Conservation (phyloP, 1,140 invertebrate species). For the Drosophila tropicalis region DNA sequence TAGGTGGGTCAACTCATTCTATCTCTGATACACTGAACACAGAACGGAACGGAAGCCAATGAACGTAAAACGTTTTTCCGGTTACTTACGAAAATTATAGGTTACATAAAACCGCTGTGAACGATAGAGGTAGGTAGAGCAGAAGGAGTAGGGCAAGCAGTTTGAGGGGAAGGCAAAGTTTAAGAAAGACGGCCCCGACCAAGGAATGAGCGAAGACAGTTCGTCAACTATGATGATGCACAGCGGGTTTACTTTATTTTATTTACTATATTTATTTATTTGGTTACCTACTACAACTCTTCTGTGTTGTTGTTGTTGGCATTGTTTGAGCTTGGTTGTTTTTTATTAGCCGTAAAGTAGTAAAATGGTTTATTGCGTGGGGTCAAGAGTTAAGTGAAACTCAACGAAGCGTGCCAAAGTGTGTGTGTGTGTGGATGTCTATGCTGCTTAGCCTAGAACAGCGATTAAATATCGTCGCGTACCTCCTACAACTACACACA, state of each 20-base stretch:
- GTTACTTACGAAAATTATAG: constrained; percentile 73
- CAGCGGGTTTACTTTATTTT: constrained; percentile 38
- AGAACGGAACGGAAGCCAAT: constrained; percentile 47
- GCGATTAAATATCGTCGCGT: constrained; percentile 49
- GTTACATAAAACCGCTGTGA: constrained; percentile 46
- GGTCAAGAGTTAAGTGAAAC: constrained; percentile 73
- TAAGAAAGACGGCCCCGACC: neutral
- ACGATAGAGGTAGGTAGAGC: neutral
- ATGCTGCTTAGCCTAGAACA: constrained; percentile 48
- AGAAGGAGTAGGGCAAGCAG: no score
- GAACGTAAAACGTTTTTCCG: constrained; percentile 68
- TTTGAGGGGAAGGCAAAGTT: neutral
- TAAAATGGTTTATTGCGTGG: constrained; percentile 61
- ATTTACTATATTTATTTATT: constrained; percentile 54
- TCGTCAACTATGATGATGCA: constrained; percentile 54
- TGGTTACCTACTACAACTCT: constrained; percentile 28
- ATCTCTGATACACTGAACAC: neutral
- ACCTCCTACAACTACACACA: neutral
- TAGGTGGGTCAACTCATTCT: constrained; percentile 19
- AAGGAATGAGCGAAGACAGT: constrained; percentile 39
- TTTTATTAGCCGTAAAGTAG: constrained; percentile 74
- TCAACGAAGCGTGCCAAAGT: constrained; percentile 56
- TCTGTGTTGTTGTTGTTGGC: constrained; percentile 26
- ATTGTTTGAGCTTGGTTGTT: constrained; percentile 39
- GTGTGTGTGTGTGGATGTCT: constrained; percentile 1